Base-by-base conservation (phyloP, 2,888 invertebrate genomes). In the Drosophila heteroneura region DNA sequence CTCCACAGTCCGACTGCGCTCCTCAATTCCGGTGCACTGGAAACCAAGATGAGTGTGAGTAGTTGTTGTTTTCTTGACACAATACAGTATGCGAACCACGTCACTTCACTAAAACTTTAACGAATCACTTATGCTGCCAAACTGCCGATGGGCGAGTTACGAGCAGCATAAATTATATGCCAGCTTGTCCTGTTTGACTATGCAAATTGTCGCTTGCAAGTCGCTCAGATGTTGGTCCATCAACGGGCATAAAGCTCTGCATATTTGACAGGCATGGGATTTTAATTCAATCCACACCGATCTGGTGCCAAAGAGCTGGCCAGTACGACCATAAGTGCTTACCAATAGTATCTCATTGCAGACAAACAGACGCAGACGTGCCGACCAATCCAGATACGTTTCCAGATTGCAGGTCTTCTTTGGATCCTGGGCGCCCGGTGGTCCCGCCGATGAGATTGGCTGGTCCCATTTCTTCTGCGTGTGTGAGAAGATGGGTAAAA, bases 351-450 rank as follows among this genome's bases (percentile, higher is more conserved):
- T 93, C 91, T 93, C 93, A 80, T 93, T 93, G 85, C 93, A 93
- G 75, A 93, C 93, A 86, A 93, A 92, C 76, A 93, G 83, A 70
- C 93, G 92, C 70, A 93, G 82, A 85, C 93, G 93, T 86, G 93
- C 92, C 81, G 93, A 93, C 93, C 93, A 93, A 78, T 93, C 93
- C 72, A 93, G 89, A 85, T 93, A 93, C 74, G 93, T 93, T 91
- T 93, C 93, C 89, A 93, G 89, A 88, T 93, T 93, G 80, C 93
- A 93, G 49, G 93, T 93, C 85, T 93, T 93, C 79, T 93, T 93
- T 60, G 93, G 91, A 89, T 93, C 93, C 82, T 93, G 93, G 26
- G 53, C 80, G 6, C 78, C 78, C 9, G 70, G 67, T 1, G 71
- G 64, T 53, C 71, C 78, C 0, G 47, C 57, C 66, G 92, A 90